phyloP scores from a whole-genome alignment of 2,797 vertebrate species.

The Lagorchestes hirsutus region DNA sequence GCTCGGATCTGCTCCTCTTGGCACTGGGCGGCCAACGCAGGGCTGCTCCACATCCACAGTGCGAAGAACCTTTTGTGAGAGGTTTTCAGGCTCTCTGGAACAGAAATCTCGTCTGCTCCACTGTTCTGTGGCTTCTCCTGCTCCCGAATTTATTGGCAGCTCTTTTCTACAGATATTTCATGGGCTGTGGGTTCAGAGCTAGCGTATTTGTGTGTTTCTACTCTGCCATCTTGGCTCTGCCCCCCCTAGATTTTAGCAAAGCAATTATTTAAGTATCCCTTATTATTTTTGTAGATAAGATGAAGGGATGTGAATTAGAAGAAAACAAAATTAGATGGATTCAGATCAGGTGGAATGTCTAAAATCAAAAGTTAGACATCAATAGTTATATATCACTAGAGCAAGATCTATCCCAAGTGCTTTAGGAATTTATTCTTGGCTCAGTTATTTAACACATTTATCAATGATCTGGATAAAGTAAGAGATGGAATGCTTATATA shows the following conservation, averaged over 20 bases:
- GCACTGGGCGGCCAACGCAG: too few species aligned
- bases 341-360: neutral
- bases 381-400: neutral
- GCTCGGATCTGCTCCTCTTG: too few species aligned
- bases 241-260: neutral
- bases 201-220: too few species aligned
- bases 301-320: neutral
- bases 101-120: too few species aligned
- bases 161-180: too few species aligned
- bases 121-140: too few species aligned
- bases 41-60: too few species aligned
- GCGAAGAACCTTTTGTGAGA: too few species aligned
- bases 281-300: neutral
- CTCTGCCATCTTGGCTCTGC: too few species aligned
- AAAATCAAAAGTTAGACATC: neutral
- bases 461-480: neutral
- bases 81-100: too few species aligned
- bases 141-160: too few species aligned
- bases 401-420: neutral
- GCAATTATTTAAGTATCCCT: neutral
- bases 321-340: neutral
- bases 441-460: neutral
- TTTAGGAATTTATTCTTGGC: neutral
- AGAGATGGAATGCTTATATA: neutral
- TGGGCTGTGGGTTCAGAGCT: too few species aligned